Evolutionary conservation across 1,140 invertebrate species (phyloP).

Genomic region (Drosophila leontia): DNA sequence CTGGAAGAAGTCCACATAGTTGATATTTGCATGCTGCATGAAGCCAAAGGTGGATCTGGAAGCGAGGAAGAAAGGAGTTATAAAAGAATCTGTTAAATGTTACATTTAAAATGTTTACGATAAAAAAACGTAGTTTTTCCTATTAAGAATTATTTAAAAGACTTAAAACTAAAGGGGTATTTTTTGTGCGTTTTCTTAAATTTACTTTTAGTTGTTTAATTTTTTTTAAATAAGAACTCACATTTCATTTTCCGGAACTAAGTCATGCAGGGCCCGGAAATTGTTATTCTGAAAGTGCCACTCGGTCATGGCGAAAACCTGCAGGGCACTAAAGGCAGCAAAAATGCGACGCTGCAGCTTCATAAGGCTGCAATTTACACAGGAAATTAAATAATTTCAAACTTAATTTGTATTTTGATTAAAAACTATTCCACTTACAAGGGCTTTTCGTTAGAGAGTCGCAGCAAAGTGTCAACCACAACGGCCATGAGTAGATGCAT

Average conservation of each 20-base stretch:
- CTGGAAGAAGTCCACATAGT: slow-evolving; percentile 86
- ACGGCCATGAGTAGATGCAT: slow-evolving; percentile 76
- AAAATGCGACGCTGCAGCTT: slow-evolving; percentile 92
- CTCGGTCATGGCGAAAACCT: slow-evolving; percentile 92
- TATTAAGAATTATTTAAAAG: no score
- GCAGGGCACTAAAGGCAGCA: slow-evolving; percentile 90
- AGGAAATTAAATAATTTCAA: neutral
- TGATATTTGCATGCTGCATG: slow-evolving; percentile 84
- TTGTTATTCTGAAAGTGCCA: slow-evolving; percentile 94
- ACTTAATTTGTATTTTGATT: neutral
- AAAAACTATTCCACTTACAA: slow-evolving; percentile 87
- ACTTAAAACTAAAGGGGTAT: no score
- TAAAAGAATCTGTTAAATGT: slow-evolving; percentile 4
- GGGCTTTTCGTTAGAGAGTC: slow-evolving; percentile 88
- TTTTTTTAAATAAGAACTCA: slow-evolving; percentile 51
- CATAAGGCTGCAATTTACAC: slow-evolving; percentile 86
- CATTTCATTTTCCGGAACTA: slow-evolving; percentile 88
- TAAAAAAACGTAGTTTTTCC: neutral
- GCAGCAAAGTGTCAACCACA: slow-evolving; percentile 66
- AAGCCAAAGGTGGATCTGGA: slow-evolving; percentile 62
- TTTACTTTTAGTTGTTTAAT: neutral
- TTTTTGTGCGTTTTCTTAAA: neutral
- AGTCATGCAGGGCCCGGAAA: slow-evolving; percentile 87
- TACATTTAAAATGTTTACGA: neutral
- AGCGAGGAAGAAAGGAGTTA: neutral